Evolutionary conservation across 2,113 vertebrate genomes (phyloP).

Genomic region (Cairina moschata): DNA sequence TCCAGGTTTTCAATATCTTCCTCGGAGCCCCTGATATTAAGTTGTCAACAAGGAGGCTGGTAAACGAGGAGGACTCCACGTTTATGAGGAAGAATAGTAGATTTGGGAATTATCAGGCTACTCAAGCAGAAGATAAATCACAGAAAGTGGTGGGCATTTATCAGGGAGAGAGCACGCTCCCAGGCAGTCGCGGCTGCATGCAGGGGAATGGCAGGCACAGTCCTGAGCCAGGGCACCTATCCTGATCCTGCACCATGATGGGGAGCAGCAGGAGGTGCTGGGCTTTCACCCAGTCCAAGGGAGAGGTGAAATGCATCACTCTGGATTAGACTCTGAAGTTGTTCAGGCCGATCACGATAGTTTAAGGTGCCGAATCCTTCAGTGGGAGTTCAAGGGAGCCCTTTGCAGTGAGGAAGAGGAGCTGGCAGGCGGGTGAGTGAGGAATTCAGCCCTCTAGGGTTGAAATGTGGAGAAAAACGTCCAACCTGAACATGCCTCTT

Average conservation of each 20-base stretch:
- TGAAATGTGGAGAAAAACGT: background rate
- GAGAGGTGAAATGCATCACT: fast-evolving
- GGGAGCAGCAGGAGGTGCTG: background rate
- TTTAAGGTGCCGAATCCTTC: background rate
- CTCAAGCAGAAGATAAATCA: background rate
- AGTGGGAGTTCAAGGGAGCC: background rate
- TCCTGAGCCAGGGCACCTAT: background rate
- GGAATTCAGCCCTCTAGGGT: background rate
- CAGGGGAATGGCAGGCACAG: fast-evolving
- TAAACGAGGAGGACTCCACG: background rate
- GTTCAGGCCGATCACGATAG: background rate
- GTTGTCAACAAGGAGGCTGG: background rate
- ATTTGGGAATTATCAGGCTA: slow-evolving; percentile 24
- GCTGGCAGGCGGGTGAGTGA: background rate
- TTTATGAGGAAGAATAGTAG: slow-evolving; percentile 13
- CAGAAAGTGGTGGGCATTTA: background rate
- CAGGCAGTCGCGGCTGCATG: background rate
- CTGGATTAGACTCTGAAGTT: background rate
- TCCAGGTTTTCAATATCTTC: background rate
- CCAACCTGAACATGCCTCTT: background rate
- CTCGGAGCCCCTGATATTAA: slow-evolving; percentile 10
- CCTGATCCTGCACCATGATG: background rate
- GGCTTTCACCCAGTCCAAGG: background rate
- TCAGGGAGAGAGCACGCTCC: background rate
- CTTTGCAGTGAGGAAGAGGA: background rate